Percentiles rank a stretch among this genome's conserved stretches.
These are phyloP conservation scores for Actinemys pallida DNA, from an alignment of 2,113 vertebrate species.

Conservation along the genomic window DNA sequence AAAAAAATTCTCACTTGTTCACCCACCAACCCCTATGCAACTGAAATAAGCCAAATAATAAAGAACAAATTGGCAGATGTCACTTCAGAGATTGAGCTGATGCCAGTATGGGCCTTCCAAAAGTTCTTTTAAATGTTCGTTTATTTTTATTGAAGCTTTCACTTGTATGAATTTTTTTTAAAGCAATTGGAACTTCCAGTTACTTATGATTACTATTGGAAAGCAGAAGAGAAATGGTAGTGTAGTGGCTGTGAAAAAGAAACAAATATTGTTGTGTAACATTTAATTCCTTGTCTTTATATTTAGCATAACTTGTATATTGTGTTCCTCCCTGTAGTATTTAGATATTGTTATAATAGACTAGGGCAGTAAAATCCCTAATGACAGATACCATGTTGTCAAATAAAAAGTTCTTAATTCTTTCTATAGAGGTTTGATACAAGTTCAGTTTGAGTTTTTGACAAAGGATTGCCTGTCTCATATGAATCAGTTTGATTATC, in stretches of 20 bases:
- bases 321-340: not conserved
- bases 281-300: not conserved
- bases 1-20: not conserved
- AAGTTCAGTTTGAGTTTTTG: not conserved
- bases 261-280: not conserved
- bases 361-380: not conserved
- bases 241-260: not conserved
- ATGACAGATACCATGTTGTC: not conserved
- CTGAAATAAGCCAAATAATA: not conserved
- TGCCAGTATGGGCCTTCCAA: not conserved
- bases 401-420: not conserved
- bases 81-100: not conserved
- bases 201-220: not conserved
- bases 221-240: not conserved
- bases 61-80: conserved; percentile 10
- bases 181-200: not conserved
- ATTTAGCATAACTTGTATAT: not conserved
- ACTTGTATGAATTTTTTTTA: not conserved
- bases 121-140: not conserved
- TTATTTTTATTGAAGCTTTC: not conserved
- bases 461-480: not conserved
- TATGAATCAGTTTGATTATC: not conserved
- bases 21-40: not conserved
- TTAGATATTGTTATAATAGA: not conserved
- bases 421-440: not conserved